A percentile compares a stretch with the other conserved stretches of the same genome.
Evolutionary conservation across 2,888 invertebrate species (phyloP).

Genomic region (Drosophila dives): DNA sequence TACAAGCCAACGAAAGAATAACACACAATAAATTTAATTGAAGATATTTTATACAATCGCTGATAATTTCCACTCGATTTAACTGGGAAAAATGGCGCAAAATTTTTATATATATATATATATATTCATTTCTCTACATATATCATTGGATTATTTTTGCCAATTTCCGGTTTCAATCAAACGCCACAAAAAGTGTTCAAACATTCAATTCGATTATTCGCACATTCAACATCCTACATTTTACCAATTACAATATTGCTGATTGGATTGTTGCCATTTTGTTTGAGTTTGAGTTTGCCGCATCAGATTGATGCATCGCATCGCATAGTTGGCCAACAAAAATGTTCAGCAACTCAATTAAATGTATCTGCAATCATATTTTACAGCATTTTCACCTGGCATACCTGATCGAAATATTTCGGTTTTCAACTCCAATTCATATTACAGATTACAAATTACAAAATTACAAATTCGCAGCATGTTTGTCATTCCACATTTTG

Average conservation of each 20-base stretch:
- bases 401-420: slow-evolving; percentile 33
- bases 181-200: slow-evolving; percentile 70
- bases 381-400: slow-evolving; percentile 34
- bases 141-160: slow-evolving; percentile 43
- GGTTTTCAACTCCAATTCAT: slow-evolving; percentile 68
- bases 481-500: slow-evolving; percentile 72
- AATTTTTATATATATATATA: slow-evolving; percentile 6
- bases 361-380: slow-evolving; percentile 73
- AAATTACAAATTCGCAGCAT: slow-evolving; percentile 77
- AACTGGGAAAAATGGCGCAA: neutral
- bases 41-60: slow-evolving; percentile 7
- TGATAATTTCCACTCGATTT: slow-evolving; percentile 25
- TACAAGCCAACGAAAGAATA: neutral
- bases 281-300: slow-evolving; percentile 8
- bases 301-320: slow-evolving; percentile 15
- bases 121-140: neutral
- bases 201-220: slow-evolving; percentile 57
- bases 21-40: slow-evolving; percentile 23
- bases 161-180: slow-evolving; percentile 73
- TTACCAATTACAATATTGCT: slow-evolving; percentile 70
- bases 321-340: slow-evolving; percentile 27
- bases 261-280: slow-evolving; percentile 74
- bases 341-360: slow-evolving; percentile 71
- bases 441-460: slow-evolving; percentile 68
- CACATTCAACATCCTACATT: slow-evolving; percentile 66